Base-by-base conservation (phyloP, 2,113 vertebrate genomes). In the Rutilus rutilus region DNA sequence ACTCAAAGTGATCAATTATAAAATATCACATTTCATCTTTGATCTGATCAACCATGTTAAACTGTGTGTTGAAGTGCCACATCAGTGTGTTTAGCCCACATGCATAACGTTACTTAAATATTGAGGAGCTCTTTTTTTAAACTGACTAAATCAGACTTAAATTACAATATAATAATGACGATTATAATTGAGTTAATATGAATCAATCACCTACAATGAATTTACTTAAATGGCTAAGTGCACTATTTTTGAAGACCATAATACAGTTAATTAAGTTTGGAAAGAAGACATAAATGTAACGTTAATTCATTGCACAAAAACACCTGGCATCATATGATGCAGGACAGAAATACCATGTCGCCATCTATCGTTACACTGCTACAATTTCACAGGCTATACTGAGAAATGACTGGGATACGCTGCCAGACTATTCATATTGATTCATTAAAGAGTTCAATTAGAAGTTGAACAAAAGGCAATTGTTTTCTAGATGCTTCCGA, bases 301-400 rank as follows among this genome's bases (percentile, higher is more conserved):
- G n/a, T n/a, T n/a, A n/a, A 25, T 25, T 12, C n/a, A 12, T 5
- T 62, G 21, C 59, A 62, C n/a, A n/a, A 62, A 25, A 25, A 60
- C 59, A 25, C 23, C 7, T 21, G 39, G 33, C 33, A 11, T 42
- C n/a, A n/a, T 2, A 11, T 42, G 4, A 11, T 42, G 4, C 36
- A 42, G 36, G 5, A 42, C 15, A 71, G 8, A 25, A 15, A 25
- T 45, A 60, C 65, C 6, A 64, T 81, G 85, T 62, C 71, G 82
- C 88, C 85, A 77, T 85, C 88, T 89, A 85, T 62, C 59, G 88
- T 59, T n/a, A 12, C 0, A 64, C 17, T 27, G 7, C 8, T 25
- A 27, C 23, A 14, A 19, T 50, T 11, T 25, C 11, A 73, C 6
- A n/a, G 11, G 17, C 21, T 10, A 64, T 11, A 45, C 1, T 33